Conservation (phyloP, 2,888 invertebrate species). For the Tetranychus piercei region DNA sequence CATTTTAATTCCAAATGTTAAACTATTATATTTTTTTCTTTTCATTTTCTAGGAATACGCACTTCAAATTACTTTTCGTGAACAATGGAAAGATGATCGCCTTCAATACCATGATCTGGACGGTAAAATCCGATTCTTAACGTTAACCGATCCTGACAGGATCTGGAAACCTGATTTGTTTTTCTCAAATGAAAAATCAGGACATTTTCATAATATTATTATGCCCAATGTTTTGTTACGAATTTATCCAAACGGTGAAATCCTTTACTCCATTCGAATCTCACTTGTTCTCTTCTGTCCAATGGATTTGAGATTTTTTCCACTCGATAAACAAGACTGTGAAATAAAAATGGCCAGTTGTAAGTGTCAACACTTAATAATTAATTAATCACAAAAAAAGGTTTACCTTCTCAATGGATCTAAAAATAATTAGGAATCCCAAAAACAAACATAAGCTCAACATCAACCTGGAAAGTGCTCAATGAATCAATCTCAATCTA, state of each 20-base stretch:
- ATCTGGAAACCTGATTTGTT: slow-evolving; percentile 98
- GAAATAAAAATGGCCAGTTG: slow-evolving; percentile 44
- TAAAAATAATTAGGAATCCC: not conserved
- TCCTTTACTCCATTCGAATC: slow-evolving; percentile 87
- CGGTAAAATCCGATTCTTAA: slow-evolving; percentile 45
- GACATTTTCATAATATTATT: slow-evolving; percentile 80
- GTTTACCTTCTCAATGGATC: not conserved
- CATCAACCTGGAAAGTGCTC: too few species aligned
- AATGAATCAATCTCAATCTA: too few species aligned
- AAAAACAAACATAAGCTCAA: too few species aligned
- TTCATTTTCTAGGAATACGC: slow-evolving; percentile 54
- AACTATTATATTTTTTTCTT: not conserved
- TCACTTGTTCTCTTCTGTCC: slow-evolving; percentile 87
- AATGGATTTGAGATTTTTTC: slow-evolving; percentile 91
- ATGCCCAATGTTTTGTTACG: slow-evolving; percentile 94
- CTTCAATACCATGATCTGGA: slow-evolving; percentile 31
- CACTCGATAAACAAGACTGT: slow-evolving; percentile 54
- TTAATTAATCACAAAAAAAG: too few species aligned
- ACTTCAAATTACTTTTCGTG: slow-evolving; percentile 87
- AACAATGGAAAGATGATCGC: slow-evolving; percentile 88
- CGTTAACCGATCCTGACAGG: slow-evolving; percentile 76
- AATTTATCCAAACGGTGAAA: slow-evolving; percentile 46
- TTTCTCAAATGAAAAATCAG: slow-evolving; percentile 93
- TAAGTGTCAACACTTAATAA: not conserved
- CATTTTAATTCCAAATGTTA: not conserved